Conservation (phyloP, 2,113 vertebrate genomes). For the Syngnathus scovelli region DNA sequence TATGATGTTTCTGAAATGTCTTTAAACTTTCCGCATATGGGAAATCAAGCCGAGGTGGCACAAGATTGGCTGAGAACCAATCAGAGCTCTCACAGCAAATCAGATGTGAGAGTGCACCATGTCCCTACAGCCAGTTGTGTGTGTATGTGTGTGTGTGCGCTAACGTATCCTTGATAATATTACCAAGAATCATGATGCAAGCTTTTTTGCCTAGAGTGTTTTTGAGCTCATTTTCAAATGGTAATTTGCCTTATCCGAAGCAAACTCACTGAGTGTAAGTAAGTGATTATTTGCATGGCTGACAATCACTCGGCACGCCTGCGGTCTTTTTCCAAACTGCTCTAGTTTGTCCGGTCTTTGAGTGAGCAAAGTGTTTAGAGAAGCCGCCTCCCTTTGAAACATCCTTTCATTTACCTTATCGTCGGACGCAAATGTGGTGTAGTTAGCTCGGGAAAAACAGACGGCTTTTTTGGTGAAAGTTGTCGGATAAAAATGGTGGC, state of each 20-base stretch:
- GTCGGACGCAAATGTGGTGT: slow-evolving; percentile 58
- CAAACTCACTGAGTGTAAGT: slow-evolving; percentile 91
- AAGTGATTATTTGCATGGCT: slow-evolving; percentile 99
- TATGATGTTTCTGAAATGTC: slow-evolving; percentile 12
- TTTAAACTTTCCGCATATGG: slow-evolving; percentile 5
- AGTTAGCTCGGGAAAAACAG: slow-evolving; percentile 19
- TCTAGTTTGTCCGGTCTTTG: slow-evolving; percentile 87
- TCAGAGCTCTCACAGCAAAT: slow-evolving; percentile 35
- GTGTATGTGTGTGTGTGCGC: slow-evolving; percentile 29
- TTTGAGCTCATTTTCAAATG: slow-evolving; percentile 96
- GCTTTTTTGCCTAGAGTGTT: slow-evolving; percentile 88
- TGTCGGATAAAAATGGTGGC: slow-evolving; percentile 40
- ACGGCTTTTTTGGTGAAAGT: slow-evolving; percentile 2
- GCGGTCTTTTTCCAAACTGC: slow-evolving; percentile 84
- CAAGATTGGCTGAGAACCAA: slow-evolving; percentile 39
- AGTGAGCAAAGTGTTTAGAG: slow-evolving; percentile 63
- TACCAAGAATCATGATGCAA: slow-evolving; percentile 80
- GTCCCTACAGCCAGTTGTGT: slow-evolving; percentile 47
- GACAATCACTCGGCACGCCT: slow-evolving; percentile 88
- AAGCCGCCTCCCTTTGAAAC: slow-evolving; percentile 76
- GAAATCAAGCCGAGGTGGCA: slow-evolving; percentile 19
- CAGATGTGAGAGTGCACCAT: slow-evolving; percentile 28
- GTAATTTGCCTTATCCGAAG: slow-evolving; percentile 95
- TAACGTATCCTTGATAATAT: slow-evolving; percentile 59
- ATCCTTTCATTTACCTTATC: slow-evolving; percentile 72